Evolutionary conservation across 2,888 invertebrate species (phyloP).

Genomic region (Sylvicola fuscatus): DNA sequence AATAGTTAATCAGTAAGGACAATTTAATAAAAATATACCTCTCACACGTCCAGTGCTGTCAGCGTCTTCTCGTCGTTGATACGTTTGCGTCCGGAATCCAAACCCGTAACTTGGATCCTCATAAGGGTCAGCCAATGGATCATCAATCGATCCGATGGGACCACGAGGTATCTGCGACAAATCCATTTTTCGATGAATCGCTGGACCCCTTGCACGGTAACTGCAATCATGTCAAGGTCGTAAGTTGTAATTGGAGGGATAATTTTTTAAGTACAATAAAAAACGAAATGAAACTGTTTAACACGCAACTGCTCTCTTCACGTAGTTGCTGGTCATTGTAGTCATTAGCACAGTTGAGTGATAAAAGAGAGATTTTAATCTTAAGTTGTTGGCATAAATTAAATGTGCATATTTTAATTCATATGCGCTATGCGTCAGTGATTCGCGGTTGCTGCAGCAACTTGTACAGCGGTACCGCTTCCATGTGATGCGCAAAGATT

Average conservation of each 20-base stretch:
- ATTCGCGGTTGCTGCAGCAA: too few relatives aligned
- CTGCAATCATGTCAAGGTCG: constrained; percentile 15
- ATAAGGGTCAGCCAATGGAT: constrained; percentile 52
- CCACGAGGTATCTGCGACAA: constrained; percentile 43
- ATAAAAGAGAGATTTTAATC: not conserved
- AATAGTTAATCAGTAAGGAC: not conserved
- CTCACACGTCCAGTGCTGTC: constrained; percentile 38
- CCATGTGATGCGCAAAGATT: too few relatives aligned
- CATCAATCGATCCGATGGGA: constrained; percentile 44
- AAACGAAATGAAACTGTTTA: too few relatives aligned
- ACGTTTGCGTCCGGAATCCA: constrained; percentile 42
- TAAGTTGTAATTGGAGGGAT: not conserved
- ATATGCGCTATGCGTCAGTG: too few relatives aligned
- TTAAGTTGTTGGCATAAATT: too few relatives aligned
- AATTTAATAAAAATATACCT: constrained; percentile 21
- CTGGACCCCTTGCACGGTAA: constrained; percentile 56
- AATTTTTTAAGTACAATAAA: too few relatives aligned
- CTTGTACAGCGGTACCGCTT: too few relatives aligned
- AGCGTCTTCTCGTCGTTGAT: constrained; percentile 43
- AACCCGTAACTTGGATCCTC: constrained; percentile 59
- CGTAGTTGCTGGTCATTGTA: too few relatives aligned
- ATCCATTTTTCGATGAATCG: constrained; percentile 49
- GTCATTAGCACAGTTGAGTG: not conserved
- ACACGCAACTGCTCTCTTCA: too few relatives aligned
- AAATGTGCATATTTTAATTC: too few relatives aligned